Evolutionary conservation across 2,888 invertebrate species (phyloP), one percentile per base, ranked within the genome.

Genomic region (Minunthozetes semirufus): DNA sequence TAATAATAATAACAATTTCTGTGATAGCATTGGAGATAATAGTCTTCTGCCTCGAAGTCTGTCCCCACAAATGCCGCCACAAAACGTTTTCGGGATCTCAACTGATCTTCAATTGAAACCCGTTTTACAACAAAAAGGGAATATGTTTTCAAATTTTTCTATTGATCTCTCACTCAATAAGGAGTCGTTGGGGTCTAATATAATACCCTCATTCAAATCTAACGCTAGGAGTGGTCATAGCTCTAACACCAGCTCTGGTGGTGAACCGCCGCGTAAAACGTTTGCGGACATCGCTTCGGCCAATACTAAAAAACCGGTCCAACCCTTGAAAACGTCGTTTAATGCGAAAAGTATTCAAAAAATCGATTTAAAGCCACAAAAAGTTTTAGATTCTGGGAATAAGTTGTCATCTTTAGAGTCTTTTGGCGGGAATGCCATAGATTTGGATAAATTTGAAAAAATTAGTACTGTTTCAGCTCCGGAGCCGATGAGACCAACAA

Each of bases 141-240:
- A 70, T 70, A 42, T 42, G 11, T 42, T 42, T 42, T 42, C 42
- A 42, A 70, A 42, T 70, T 70, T 70, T 70, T 70, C 70, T 4
- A 70, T 70, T 48, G 70, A 70, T 70, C 70, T 70, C n/a, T n/a
- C n/a, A n/a, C n/a, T n/a, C 70, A 70, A 70, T 70, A 70, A 42
- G 48, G 70, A 70, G 13, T 46, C 70, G 25, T 70, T 70, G 70
- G 70, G 70, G 22, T 70, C 70, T 46, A 46, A 27, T 4, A 70
- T 70, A 22, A 48, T 70, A 46, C 70, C 70, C n/a, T n/a, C n/a
- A n/a, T n/a, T n/a, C 25, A 70, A 70, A 48, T 6, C 38, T 19
- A 70, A 46, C 19, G 22, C 8, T 46, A 29, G n/a, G 5, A 42
- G 38, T 48, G 8, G 15, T 13, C 25, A 61, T 15, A 29, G 22